Evolutionary conservation across 2,888 invertebrate genomes (phyloP).

Genomic region (Thereva unica): DNA sequence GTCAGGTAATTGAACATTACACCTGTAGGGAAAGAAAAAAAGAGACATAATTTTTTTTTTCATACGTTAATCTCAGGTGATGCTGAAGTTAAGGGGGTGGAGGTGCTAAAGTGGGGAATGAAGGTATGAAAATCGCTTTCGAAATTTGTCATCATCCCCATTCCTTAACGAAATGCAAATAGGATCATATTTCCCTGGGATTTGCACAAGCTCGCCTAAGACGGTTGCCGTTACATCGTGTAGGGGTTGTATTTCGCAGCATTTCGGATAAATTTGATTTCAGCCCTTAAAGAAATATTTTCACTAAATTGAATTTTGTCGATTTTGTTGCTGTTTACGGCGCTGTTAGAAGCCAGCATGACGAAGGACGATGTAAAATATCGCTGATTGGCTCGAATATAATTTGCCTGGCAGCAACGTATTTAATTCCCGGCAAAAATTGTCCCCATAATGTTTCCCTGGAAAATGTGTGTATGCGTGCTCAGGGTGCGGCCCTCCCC

Average conservation of each 20-base stretch:
- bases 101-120: not conserved
- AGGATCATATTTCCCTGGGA: constrained; percentile 13
- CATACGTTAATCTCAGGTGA: not conserved
- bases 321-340: not conserved
- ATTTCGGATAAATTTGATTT: constrained; percentile 36
- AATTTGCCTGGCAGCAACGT: not conserved
- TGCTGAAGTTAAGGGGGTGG: not conserved
- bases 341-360: not conserved
- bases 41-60: not conserved
- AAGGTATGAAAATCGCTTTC: not conserved
- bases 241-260: constrained; percentile 5
- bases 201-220: not conserved
- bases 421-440: not conserved
- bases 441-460: not conserved
- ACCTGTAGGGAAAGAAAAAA: constrained; percentile 61
- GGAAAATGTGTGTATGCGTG: not conserved
- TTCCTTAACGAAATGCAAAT: not conserved
- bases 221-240: not conserved
- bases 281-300: constrained; percentile 6
- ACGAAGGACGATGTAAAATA: not conserved
- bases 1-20: constrained; percentile 79
- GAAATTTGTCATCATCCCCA: not conserved
- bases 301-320: not conserved
- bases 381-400: not conserved
- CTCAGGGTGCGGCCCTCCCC: too few species aligned